Base-by-base conservation (phyloP, 2,113 vertebrate species). In the Hypomesus transpacificus region DNA sequence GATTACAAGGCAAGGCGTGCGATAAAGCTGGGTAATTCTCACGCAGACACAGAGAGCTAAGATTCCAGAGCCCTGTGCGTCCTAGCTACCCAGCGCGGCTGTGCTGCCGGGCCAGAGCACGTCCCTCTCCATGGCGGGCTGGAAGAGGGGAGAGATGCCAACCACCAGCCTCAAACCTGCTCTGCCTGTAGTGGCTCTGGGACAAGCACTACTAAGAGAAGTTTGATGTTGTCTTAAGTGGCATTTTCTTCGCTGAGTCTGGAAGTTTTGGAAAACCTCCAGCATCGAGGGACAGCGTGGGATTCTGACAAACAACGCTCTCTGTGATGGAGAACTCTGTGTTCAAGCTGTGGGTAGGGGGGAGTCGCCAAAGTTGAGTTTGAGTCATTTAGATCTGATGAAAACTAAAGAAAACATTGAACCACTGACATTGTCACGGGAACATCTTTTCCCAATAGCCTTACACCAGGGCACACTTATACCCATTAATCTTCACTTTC, bases 21-120 rank as follows among this genome's bases (percentile, higher is more conserved):
- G 22, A 76, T 84, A 88, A 90, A 87, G 84, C 84, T 76, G 83
- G 84, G 82, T 88, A 90, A 90, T 88, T 87, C 89, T 87, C 84
- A 85, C 88, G 84, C 86, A 83, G 82, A 86, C 87, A 82, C 85
- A 86, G 73, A 68, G 77, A 82, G 85, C 78, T 81, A 74, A 86
- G 77, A 79, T 82, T 78, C 74, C 79, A 78, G 89, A 87, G 86
- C 85, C 82, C 77, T 11, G 46, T 54, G 24, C 83, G 82, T 80
- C 50, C 75, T 39, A 67, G 70, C 79, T 84, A 75, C 85, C 82
- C 82, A 61, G 76, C 85, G 87, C 89, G 89, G 87, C 89, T 90
- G 87, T 68, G 66, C 13, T 74, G 65, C 76, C 73, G 76, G 75
- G 78, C 78, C 46, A 5, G 75, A 69, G 75, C 46, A 1, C 69